These are phyloP conservation scores for Rallus crepitans DNA, from an alignment of 2,797 vertebrate species.

Conservation along the genomic window DNA sequence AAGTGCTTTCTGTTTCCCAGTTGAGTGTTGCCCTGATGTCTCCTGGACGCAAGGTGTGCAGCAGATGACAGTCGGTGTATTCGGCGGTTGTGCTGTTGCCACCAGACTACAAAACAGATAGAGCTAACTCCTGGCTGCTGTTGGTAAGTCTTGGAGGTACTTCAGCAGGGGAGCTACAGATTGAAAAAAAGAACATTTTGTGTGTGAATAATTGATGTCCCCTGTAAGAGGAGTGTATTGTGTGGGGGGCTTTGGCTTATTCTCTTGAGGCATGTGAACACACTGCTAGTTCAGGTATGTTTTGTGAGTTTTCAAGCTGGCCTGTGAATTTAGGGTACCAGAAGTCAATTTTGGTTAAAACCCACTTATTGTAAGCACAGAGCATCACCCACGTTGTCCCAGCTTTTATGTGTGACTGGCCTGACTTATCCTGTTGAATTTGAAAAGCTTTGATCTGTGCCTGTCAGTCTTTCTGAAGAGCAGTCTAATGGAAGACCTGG, in stretches of 20 bases:
- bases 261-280: neutral
- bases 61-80: accelerated
- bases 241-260: neutral
- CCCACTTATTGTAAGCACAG: neutral
- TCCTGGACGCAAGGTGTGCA: neutral
- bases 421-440: neutral
- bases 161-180: neutral
- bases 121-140: neutral
- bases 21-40: neutral
- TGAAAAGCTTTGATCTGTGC: neutral
- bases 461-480: neutral
- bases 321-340: neutral
- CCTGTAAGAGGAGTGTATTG: neutral
- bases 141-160: neutral
- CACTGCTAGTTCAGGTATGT: neutral
- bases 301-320: neutral
- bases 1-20: neutral
- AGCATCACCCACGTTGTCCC: neutral
- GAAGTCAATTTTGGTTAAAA: neutral
- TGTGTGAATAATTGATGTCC: neutral
- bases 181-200: neutral
- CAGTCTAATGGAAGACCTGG: neutral
- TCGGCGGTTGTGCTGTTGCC: neutral
- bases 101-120: neutral
- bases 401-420: neutral